Percentiles rank a stretch among this genome's conserved stretches.
phyloP scores from a whole-genome alignment of 2,113 vertebrate species.

The Gorsachius goisagi region DNA sequence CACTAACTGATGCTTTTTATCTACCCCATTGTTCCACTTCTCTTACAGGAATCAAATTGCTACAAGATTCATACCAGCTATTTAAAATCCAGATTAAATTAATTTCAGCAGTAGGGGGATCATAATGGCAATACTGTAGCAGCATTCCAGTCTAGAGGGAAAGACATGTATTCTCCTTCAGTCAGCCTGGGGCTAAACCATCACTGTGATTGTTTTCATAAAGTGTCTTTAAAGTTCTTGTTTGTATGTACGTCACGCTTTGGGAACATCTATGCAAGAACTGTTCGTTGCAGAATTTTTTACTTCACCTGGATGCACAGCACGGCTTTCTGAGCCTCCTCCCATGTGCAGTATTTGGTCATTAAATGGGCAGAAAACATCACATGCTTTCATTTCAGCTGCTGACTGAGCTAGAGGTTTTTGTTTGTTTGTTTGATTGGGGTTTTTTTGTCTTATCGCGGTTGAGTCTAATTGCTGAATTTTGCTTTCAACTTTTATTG shows the following conservation, averaged over 20 bases:
- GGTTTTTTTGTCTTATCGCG: not conserved
- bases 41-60: not conserved
- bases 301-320: not conserved
- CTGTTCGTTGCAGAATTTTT: not conserved
- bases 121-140: not conserved
- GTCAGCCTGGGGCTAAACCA: not conserved
- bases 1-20: not conserved
- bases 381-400: not conserved
- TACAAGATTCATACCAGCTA: not conserved
- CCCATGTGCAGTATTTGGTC: not conserved
- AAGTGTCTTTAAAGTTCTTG: not conserved
- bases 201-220: not conserved
- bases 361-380: not conserved
- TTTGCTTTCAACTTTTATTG: not conserved
- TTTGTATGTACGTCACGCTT: not conserved
- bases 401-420: not conserved
- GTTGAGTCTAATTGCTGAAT: not conserved
- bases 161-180: not conserved
- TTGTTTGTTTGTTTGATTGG: not conserved
- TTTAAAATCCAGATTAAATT: not conserved
- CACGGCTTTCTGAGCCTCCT: not conserved
- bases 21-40: not conserved
- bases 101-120: not conserved
- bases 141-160: not conserved
- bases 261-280: not conserved